These are phyloP conservation scores for Ursus arctos DNA, from an alignment of 2,113 vertebrate species.

Conservation along the genomic window DNA sequence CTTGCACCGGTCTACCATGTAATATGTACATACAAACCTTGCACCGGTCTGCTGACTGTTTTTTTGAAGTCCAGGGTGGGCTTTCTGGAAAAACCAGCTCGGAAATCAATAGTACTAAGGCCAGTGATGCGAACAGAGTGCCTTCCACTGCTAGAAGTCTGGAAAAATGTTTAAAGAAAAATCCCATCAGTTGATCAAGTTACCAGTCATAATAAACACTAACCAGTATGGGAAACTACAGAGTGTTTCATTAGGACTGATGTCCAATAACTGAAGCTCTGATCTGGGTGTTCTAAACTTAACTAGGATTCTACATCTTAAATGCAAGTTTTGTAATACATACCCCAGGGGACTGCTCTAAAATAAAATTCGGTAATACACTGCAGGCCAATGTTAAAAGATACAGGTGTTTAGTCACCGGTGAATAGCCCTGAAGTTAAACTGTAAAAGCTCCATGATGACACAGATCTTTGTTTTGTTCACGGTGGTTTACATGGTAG, in stretches of 20 bases:
- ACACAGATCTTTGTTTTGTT: background rate
- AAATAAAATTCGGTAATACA: background rate
- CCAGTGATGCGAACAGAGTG: slow-evolving; percentile 98
- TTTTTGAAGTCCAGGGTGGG: slow-evolving; percentile 95
- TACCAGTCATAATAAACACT: background rate
- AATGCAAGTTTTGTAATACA: background rate
- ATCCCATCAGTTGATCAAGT: background rate
- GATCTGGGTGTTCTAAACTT: background rate
- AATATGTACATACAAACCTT: slow-evolving; percentile 89
- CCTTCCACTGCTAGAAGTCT: slow-evolving; percentile 96
- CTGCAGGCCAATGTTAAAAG: background rate
- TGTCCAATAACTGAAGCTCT: background rate
- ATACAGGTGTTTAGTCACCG: background rate
- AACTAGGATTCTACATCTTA: background rate
- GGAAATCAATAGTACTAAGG: slow-evolving; percentile 98
- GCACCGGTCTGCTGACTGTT: slow-evolving; percentile 95
- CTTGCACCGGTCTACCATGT: no score
- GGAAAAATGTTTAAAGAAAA: slow-evolving; percentile 70
- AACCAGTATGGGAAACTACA: background rate
- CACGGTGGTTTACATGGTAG: background rate
- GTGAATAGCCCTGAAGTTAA: background rate
- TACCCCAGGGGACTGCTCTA: background rate
- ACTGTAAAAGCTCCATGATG: background rate
- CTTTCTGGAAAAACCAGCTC: slow-evolving; percentile 95
- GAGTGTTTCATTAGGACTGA: background rate